Conservation (phyloP, 2,113 vertebrate genomes). For the Scartelaos histophorus region DNA sequence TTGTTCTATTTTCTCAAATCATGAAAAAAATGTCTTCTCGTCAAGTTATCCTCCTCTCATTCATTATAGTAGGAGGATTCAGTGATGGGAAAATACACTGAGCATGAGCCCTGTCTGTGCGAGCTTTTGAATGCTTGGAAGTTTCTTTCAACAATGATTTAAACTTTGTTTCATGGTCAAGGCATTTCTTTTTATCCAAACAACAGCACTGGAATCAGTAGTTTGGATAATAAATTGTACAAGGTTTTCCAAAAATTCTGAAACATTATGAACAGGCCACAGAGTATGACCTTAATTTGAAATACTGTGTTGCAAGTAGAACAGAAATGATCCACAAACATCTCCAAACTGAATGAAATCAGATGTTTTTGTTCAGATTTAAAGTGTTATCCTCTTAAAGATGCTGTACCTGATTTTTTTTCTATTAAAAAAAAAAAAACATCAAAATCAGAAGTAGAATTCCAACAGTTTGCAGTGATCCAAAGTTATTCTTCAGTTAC, state of each 20-base stretch:
- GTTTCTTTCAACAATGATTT: constrained; percentile 7
- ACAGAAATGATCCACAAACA: neutral
- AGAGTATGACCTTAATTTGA: neutral
- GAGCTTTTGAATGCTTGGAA: neutral
- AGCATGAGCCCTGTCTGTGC: constrained; percentile 13
- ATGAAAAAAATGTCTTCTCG: too few species aligned
- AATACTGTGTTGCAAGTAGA: neutral
- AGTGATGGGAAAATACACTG: neutral
- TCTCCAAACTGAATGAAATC: neutral
- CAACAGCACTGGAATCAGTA: neutral
- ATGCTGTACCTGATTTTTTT: too few species aligned
- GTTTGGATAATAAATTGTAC: neutral
- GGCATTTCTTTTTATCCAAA: constrained; percentile 9
- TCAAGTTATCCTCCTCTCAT: constrained; percentile 7
- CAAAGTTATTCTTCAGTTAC: too few species aligned
- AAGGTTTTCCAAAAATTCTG: neutral
- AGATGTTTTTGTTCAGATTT: neutral
- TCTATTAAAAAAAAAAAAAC: too few species aligned
- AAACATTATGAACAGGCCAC: neutral
- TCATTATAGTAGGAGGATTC: constrained; percentile 9
- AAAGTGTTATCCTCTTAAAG: too few species aligned
- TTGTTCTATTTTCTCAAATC: too few species aligned
- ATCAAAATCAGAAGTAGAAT: too few species aligned
- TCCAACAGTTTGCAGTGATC: too few species aligned
- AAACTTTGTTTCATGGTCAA: constrained; percentile 22